These are phyloP conservation scores for Cavia aperea DNA, from an alignment of 2,113 vertebrate genomes.

Conservation along the genomic window DNA sequence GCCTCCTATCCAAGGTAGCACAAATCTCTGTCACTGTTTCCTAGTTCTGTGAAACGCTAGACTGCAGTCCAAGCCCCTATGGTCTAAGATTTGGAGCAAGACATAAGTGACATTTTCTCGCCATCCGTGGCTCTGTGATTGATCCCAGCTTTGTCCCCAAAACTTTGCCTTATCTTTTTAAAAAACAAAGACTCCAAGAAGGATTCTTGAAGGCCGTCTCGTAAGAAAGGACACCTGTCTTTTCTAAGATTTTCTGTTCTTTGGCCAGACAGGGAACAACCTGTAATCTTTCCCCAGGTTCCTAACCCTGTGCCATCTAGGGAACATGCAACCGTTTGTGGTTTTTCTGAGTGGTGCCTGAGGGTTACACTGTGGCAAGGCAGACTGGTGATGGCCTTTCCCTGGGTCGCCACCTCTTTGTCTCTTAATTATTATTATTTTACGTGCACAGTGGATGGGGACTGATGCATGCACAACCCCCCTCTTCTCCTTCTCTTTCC, in stretches of 20 bases:
- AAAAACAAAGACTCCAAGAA: not conserved
- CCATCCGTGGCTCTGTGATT: no score
- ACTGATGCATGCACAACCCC: fast-evolving
- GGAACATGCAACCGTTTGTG: not conserved
- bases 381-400: not conserved
- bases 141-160: not conserved
- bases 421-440: not conserved
- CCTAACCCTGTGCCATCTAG: not conserved
- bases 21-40: fast-evolving
- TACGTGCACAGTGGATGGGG: no score
- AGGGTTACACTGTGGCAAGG: not conserved
- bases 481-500: no score
- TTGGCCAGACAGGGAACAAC: not conserved
- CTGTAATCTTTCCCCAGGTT: not conserved
- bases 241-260: not conserved
- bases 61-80: not conserved
- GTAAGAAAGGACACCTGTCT: not conserved
- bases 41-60: no score
- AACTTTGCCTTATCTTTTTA: not conserved
- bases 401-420: not conserved
- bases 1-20: not conserved
- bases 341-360: fast-evolving
- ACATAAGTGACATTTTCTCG: not conserved
- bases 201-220: not conserved
- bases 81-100: not conserved